A percentile compares a stretch with the other conserved stretches of the same genome.
Conservation (phyloP, 2,113 vertebrate genomes). For the Vidua macroura region DNA sequence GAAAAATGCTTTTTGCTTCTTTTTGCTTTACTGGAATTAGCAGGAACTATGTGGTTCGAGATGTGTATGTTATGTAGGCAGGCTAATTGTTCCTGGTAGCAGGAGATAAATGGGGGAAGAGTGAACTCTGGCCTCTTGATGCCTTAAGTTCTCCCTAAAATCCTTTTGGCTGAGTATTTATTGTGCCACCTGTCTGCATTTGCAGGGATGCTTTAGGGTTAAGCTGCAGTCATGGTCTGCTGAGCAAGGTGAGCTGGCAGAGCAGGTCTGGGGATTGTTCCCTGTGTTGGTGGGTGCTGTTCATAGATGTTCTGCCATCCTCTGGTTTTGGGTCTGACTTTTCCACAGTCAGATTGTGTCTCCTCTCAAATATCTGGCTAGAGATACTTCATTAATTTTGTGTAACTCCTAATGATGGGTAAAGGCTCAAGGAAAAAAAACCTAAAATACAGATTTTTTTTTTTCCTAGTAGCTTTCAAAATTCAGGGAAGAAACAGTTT, state of each 20-base stretch:
- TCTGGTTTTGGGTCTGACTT: not conserved
- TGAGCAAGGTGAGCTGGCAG: not conserved
- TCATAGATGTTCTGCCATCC: not conserved
- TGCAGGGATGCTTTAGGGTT: not conserved
- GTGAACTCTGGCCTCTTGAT: too few relatives aligned
- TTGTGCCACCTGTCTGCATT: not conserved
- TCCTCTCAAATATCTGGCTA: not conserved
- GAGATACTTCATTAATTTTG: not conserved
- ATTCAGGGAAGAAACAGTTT: not conserved
- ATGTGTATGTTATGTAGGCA: not conserved
- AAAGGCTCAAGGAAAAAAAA: not conserved
- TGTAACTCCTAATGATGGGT: not conserved
- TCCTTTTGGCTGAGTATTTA: not conserved
- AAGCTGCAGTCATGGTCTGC: not conserved
- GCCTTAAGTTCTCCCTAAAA: not conserved
- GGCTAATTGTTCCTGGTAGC: not conserved
- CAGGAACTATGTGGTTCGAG: not conserved
- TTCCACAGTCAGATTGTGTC: not conserved
- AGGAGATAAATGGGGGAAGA: not conserved
- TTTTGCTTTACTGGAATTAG: not conserved
- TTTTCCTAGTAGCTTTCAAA: not conserved
- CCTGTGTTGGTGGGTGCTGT: not conserved
- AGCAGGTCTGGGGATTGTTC: not conserved
- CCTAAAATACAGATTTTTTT: not conserved
- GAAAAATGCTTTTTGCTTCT: not conserved